Evolutionary conservation across 2,113 vertebrate species (phyloP), one percentile per base, ranked within the genome.

Genomic region (Tupaia tana): DNA sequence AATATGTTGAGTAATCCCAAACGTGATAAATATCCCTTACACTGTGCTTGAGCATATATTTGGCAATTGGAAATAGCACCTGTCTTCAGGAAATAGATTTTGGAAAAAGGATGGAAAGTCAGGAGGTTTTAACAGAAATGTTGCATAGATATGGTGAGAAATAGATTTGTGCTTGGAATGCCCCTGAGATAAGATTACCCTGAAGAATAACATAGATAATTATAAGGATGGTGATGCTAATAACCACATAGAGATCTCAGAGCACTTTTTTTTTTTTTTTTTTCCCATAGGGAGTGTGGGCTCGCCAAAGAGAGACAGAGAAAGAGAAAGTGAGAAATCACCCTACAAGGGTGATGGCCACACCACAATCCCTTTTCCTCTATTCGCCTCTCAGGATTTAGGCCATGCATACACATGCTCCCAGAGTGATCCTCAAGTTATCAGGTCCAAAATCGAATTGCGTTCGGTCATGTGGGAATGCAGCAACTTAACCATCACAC

Each of bases 61-160:
- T 70, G 71, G 31, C 77, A 58, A 31, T n/a, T 83, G 71, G n/a
- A 59, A 83, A 94, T 25, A 86, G 31, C 16, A n/a, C 31, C 12
- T 78, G 19, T 92, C 59, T 43, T 69, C 69, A 92, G 86, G 75
- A 92, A 82, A 83, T 70, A 63, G 52, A 27, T 66, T 90, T 91
- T 89, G 52, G 69, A 25, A 94, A 77, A 67, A 22, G 25, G 63
- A 61, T 69, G 34, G 31, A 69, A 54, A 83, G 29, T 6, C 58
- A 31, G 59, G 20, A 69, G 18, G n/a, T 29, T 3, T 31, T 10
- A 52, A 63, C 9, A 83, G 75, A 94, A 84, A 74, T 67, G 56
- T 27, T 19, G 1, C 3, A 5, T 29, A 58, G 52, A 34, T n/a
- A 24, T 22, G n/a, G 24, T 29, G 34, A 90, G 24, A 95, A 82